Evolutionary conservation across 37 sponge, comb jelly and placozoan genomes (phyloP), one percentile per base, ranked within the genome.

Genomic region (Lycopodina hypogea): DNA sequence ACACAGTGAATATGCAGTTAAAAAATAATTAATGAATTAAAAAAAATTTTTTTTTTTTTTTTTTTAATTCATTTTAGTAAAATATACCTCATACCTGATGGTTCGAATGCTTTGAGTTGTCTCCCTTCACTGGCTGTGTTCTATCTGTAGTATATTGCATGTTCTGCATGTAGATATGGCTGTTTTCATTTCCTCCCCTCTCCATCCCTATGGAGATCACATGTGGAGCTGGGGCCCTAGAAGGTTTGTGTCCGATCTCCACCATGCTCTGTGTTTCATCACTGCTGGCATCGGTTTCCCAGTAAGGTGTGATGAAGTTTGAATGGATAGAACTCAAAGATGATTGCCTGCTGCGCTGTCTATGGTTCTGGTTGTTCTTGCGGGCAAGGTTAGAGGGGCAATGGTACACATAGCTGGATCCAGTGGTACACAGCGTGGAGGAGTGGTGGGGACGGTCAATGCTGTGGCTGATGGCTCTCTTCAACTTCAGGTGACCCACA

Each of bases 351-450:
- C 61, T 60, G 7, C 14, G 29, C 61, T 60, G 61, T 7, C 24
- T 41, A 14, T 11, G 48, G 23, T 45, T 6, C 38, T 22, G 48
- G 34, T 24, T 3, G 35, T 65, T 65, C 66, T 33, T 65, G 7
- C 66, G 66, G 4, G 59, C 26, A 65, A 65, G 3, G 35, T 45
- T 70, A 2, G 38, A 8, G 15, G 74, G 74, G 7, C 2, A 19
- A 33, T 73, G 74, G 56, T 73, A 73, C 35, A 73, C 32, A 30
- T 73, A 73, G 30, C 74, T 73, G 74, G 52, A 45, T 6, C 30
- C 24, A 53, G 17, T 37, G 17, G 23, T 53, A 17, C 56, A 33
- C 33, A 73, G 2, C 7, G 74, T 56, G 45, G 74, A 17, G 1
- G 74, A 30, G 1, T 12, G 19, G 56, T 51, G 19, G 52, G 28